A percentile compares a stretch with the other conserved stretches of the same genome.
Conservation (phyloP, 2,888 invertebrate genomes). For the Hedya salicella region DNA sequence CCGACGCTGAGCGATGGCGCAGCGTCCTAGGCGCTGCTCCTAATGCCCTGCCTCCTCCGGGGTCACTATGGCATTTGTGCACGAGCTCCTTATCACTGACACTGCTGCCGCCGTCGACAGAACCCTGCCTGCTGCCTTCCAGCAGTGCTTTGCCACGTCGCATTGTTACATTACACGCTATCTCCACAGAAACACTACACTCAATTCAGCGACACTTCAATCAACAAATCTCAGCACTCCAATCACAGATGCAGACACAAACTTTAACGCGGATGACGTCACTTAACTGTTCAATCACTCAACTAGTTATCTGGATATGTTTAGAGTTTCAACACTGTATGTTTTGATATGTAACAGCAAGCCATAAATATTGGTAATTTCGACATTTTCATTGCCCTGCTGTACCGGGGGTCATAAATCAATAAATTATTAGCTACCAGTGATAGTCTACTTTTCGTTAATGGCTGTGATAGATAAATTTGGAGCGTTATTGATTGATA, state of each 20-base stretch:
- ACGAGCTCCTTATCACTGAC: conserved; percentile 86
- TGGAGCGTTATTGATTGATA: conserved; percentile 36
- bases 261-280: conserved; percentile 21
- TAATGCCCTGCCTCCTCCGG: conserved; percentile 82
- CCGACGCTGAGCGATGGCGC: conserved; percentile 79
- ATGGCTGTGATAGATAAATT: conserved; percentile 38
- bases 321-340: conserved; percentile 56
- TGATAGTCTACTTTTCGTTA: conserved; percentile 37
- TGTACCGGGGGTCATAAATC: conserved; percentile 60
- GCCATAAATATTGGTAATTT: conserved; percentile 57
- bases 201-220: conserved; percentile 44
- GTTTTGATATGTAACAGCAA: conserved; percentile 65
- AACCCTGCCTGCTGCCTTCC: conserved; percentile 79
- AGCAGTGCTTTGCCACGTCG: conserved; percentile 78
- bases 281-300: conserved; percentile 49
- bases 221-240: not conserved
- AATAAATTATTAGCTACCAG: conserved; percentile 51
- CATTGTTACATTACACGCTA: conserved; percentile 82
- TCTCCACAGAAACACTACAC: conserved; percentile 55
- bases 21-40: conserved; percentile 70
- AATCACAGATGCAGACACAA: conserved; percentile 39
- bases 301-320: conserved; percentile 55
- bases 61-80: conserved; percentile 88
- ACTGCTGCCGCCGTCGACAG: conserved; percentile 74
- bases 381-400: conserved; percentile 63